phyloP scores from a whole-genome alignment of 2,113 vertebrate genomes.

The Gopherus evgoodei region DNA sequence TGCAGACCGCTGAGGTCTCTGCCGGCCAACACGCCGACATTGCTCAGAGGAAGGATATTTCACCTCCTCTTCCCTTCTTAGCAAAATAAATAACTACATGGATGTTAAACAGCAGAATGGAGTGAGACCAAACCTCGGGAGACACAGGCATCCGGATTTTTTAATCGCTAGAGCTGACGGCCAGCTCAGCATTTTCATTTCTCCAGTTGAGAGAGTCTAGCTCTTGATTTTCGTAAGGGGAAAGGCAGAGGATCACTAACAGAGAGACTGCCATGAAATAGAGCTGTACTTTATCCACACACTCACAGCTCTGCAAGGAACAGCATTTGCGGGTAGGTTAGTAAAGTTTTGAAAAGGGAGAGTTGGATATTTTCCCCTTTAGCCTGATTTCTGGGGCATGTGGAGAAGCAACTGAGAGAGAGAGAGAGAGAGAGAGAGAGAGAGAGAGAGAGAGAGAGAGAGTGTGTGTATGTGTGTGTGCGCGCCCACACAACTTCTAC shows the following conservation, averaged over 20 bases:
- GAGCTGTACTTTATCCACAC: neutral
- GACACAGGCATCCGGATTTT: fast-evolving
- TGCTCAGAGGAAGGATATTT: constrained; percentile 19
- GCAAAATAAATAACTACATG: constrained; percentile 21
- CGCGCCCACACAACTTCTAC: neutral
- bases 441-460: neutral
- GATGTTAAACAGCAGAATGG: constrained; percentile 4
- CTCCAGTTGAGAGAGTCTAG: neutral
- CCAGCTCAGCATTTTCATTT: neutral
- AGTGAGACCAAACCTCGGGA: neutral
- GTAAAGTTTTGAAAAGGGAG: neutral
- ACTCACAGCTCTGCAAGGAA: fast-evolving
- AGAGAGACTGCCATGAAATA: neutral
- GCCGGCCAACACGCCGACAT: neutral
- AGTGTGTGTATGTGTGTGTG: too few relatives aligned
- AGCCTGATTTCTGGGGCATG: neutral
- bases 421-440: neutral
- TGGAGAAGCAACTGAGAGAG: neutral
- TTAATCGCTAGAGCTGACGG: neutral
- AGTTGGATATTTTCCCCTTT: fast-evolving
- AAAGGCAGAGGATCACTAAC: neutral
- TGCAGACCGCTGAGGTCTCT: neutral
- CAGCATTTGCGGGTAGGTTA: fast-evolving
- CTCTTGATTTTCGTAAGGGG: neutral
- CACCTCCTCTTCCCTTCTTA: constrained; percentile 23